Conservation (phyloP, 2,797 vertebrate genomes). For the Adrianichthys oophorus region DNA sequence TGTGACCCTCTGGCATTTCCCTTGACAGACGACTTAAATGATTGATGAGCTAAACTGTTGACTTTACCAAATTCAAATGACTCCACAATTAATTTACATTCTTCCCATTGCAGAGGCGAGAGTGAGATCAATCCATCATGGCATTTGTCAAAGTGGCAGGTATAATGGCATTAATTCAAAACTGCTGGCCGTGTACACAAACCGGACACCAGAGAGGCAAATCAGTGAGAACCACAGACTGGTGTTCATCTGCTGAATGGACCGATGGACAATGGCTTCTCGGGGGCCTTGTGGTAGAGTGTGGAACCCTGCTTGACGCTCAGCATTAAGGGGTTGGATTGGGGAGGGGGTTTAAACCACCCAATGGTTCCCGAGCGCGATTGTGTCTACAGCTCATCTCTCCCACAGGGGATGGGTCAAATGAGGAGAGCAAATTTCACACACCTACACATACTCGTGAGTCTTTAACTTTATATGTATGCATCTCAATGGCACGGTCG, state of each 20-base stretch:
- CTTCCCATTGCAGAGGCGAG: background rate
- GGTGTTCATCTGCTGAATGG: conserved; percentile 2
- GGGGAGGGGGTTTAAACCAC: no score
- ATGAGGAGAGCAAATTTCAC: no score
- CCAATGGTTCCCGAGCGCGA: no score
- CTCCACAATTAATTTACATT: conserved; percentile 12
- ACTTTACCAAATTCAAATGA: conserved; percentile 1
- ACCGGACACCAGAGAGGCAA: conserved; percentile 14
- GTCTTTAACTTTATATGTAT: background rate
- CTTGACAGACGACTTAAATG: background rate
- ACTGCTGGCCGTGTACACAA: background rate
- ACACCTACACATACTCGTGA: no score
- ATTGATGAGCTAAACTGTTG: background rate
- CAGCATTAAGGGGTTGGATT: no score
- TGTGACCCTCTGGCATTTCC: background rate
- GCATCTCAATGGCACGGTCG: background rate
- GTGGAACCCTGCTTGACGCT: no score
- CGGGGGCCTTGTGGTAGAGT: no score
- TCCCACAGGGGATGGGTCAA: no score
- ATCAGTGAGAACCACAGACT: background rate
- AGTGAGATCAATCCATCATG: background rate
- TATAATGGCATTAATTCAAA: conserved; percentile 2
- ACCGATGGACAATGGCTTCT: no score
- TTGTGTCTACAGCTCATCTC: no score
- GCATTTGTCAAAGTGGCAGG: conserved; percentile 1